phyloP scores from a whole-genome alignment of 1,140 invertebrate species.

The Macrosteles quadrilineatus region DNA sequence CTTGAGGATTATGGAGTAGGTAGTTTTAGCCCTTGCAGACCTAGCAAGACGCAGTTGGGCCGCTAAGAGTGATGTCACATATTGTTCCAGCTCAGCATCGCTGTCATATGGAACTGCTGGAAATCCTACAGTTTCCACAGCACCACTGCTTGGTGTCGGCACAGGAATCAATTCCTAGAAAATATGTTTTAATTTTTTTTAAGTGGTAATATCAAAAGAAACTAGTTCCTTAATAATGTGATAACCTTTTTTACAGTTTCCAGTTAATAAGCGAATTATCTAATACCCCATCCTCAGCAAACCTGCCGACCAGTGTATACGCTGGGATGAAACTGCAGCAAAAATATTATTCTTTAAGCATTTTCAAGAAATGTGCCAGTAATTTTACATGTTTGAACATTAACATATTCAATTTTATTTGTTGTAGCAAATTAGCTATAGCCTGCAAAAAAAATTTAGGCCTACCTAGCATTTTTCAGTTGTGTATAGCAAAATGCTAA shows the following conservation, averaged over 20 bases:
- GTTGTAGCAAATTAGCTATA: no score
- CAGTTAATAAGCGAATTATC: constrained; percentile 1
- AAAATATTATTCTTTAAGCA: no score
- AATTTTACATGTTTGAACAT: no score
- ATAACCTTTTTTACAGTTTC: not conserved
- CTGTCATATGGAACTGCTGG: constrained; percentile 39
- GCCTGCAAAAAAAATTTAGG: no score
- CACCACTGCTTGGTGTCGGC: constrained; percentile 26
- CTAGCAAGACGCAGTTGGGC: constrained; percentile 59
- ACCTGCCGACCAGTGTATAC: no score
- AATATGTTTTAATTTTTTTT: not conserved
- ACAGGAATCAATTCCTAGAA: constrained; percentile 47
- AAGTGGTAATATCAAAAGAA: not conserved
- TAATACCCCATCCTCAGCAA: no score
- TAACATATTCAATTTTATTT: no score
- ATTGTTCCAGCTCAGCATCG: constrained; percentile 56
- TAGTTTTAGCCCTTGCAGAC: constrained; percentile 57
- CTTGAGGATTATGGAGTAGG: constrained; percentile 57
- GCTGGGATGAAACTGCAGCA: no score
- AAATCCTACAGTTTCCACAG: not conserved
- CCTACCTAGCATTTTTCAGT: no score
- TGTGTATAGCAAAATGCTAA: no score
- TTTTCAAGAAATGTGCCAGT: no score
- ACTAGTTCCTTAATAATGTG: not conserved
- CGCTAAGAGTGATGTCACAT: constrained; percentile 55